These are phyloP conservation scores for Troides aeacus DNA, from an alignment of 2,888 invertebrate species.

Conservation along the genomic window DNA sequence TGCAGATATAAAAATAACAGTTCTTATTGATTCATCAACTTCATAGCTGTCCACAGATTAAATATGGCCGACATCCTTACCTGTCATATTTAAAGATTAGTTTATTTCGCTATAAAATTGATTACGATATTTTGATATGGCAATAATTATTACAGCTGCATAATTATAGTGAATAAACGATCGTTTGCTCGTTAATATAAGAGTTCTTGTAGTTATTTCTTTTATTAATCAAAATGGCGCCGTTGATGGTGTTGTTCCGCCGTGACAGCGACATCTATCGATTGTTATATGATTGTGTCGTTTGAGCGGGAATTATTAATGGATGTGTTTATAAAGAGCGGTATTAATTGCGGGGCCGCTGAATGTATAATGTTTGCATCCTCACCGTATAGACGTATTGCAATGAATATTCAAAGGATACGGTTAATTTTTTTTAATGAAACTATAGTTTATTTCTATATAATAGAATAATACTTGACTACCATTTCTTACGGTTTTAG, in stretches of 20 bases:
- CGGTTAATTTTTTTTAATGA: no score
- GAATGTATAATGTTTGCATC: neutral
- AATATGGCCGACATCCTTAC: conserved; percentile 1
- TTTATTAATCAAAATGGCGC: conserved; percentile 5
- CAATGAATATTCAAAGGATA: neutral
- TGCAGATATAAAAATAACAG: no score
- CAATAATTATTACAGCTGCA: neutral
- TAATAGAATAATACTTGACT: no score
- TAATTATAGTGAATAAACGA: neutral
- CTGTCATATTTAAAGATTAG: conserved; percentile 10
- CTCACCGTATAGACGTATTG: neutral
- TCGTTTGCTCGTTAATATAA: neutral
- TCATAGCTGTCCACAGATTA: neutral
- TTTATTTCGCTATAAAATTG: neutral
- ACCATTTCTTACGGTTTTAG: no score
- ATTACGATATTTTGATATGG: neutral
- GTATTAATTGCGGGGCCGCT: neutral
- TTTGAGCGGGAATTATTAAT: conserved; percentile 1
- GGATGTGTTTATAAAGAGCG: neutral
- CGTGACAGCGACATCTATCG: neutral
- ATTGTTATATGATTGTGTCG: neutral
- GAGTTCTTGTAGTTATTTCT: neutral
- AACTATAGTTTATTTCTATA: no score
- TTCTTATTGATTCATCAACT: conserved; percentile 8
- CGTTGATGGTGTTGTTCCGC: conserved; percentile 8